Conservation (phyloP, 2,113 vertebrate genomes). For the Haemorhous mexicanus region DNA sequence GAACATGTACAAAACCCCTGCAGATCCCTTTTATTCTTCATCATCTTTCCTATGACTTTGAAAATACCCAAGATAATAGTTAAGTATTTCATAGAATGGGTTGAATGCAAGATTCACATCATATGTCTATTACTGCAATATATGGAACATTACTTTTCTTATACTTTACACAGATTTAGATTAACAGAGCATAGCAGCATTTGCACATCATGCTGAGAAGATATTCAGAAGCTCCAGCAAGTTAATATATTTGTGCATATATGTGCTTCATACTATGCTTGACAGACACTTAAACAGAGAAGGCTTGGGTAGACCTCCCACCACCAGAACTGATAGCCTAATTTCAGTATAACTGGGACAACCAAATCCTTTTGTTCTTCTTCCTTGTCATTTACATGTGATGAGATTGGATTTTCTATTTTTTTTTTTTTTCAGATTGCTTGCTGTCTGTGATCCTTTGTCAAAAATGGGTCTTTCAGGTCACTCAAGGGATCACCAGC, state of each 20-base stretch:
- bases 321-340: not conserved
- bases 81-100: not conserved
- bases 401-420: not conserved
- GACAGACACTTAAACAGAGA: conserved; percentile 14
- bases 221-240: not conserved
- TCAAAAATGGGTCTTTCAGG: not conserved
- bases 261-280: not conserved
- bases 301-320: not conserved
- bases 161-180: not conserved
- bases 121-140: not conserved
- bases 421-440: not conserved
- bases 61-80: not conserved
- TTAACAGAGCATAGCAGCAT: not conserved
- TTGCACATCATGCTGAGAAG: not conserved
- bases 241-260: not conserved
- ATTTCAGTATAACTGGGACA: not conserved
- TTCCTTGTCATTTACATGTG: not conserved
- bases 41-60: not conserved
- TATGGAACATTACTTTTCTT: conserved; percentile 32
- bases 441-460: not conserved
- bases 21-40: not conserved
- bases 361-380: not conserved
- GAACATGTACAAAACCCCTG: not conserved
- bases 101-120: not conserved
- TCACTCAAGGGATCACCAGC: not conserved